Evolutionary conservation across 2,113 vertebrate genomes (phyloP), one percentile per base, ranked within the genome.

Genomic region (Rutilus rutilus): DNA sequence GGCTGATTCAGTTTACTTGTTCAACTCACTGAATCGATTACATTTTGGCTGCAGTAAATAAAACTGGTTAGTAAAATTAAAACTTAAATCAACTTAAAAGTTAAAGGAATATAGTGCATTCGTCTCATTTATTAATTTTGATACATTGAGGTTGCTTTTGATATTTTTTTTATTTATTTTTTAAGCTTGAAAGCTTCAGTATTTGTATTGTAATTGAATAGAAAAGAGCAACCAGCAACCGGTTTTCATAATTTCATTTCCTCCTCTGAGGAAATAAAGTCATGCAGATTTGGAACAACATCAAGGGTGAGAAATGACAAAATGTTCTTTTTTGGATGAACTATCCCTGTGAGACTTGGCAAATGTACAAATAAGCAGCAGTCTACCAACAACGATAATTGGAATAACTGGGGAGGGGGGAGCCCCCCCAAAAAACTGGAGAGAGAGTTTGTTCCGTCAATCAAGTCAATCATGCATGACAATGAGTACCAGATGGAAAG

Each of bases 281-380:
- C 0, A 25, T 27, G 23, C 42, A 27, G 71, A 75, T 75, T 75
- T 75, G 12, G n/a, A 75, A 47, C n/a, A 74, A 74, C 71, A 47
- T 47, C 5, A 42, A 73, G 69, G 10, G 21, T n/a, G 42, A 74
- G 42, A 15, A 74, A 74, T 47, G 42, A 27, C 73, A 50, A 50
- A 50, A 27, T 17, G 42, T 47, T 75, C n/a, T 50, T 27, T 75
- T 42, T 47, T 50, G n/a, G n/a, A 27, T 47, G n/a, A 75, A 50
- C 42, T 50, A 27, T 75, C 27, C 42, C 14, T 27, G n/a, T 75
- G 73, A 75, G 73, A 75, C 23, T 50, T 75, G 42, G 42, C 57
- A 79, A 79, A 79, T 45, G 77, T 59, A 78, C 54, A 79, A 62
- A 79, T 39, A 25, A 79, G 57, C 52, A 75, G 73, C 42, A 50